A percentile compares a stretch with the other conserved stretches of the same genome.
phyloP scores from a whole-genome alignment of 2,797 vertebrate genomes.

The Buphagus erythrorhynchus region DNA sequence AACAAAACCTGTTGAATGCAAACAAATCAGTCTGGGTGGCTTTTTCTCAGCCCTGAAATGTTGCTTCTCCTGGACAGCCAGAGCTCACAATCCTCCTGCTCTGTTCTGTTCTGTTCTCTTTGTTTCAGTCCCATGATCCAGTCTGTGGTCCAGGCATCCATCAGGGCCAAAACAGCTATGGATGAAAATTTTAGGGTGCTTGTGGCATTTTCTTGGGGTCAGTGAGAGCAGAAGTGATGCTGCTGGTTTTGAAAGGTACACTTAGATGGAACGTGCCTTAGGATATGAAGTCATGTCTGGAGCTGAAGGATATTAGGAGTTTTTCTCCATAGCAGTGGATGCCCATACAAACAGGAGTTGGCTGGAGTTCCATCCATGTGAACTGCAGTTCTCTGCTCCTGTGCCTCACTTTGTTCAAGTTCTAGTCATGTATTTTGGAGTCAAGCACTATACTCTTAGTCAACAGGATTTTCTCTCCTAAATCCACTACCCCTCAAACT shows the following conservation, averaged over 20 bases:
- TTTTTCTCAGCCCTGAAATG: not conserved
- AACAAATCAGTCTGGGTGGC: not conserved
- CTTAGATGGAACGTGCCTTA: slow-evolving; percentile 11
- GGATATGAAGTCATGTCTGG: slow-evolving; percentile 74
- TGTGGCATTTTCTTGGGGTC: slow-evolving; percentile 11
- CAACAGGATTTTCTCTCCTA: not conserved
- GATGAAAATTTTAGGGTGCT: not conserved
- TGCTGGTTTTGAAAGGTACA: slow-evolving; percentile 14
- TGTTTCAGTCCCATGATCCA: not conserved
- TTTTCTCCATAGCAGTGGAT: slow-evolving; percentile 57
- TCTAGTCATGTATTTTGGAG: not conserved
- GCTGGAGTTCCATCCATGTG: not conserved
- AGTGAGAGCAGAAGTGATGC: not conserved
- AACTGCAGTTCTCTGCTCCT: not conserved
- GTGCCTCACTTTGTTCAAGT: not conserved
- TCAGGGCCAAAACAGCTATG: not conserved
- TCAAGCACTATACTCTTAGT: not conserved
- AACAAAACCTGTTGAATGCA: not conserved
- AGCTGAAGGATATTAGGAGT: slow-evolving; percentile 49
- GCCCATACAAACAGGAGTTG: slow-evolving; percentile 56
- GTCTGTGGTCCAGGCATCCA: not conserved
- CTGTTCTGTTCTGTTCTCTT: not conserved
- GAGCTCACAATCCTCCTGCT: not conserved
- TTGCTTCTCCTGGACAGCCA: not conserved
- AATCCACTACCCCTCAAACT: not conserved